Evolutionary conservation across 2,113 vertebrate genomes (phyloP), one percentile per base, ranked within the genome.

Genomic region (Passer montanus): DNA sequence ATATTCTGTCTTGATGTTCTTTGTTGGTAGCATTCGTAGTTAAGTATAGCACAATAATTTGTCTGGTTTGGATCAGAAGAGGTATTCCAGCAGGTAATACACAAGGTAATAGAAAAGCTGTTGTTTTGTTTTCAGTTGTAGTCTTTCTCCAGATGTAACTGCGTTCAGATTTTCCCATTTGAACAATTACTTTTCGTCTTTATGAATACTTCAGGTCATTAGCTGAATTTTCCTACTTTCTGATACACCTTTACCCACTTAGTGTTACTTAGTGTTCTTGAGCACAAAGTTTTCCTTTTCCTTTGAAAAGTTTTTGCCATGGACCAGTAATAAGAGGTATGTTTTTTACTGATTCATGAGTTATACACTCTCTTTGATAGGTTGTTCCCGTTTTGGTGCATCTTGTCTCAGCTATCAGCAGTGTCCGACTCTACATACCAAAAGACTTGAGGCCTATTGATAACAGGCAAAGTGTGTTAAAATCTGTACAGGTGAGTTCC

Each of bases 371-470:
- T 89, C 22, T 94, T 89, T 55, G 55, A 19, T 93, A 99, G 99
- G 99, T 99, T 63, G 99, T 99, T 95, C 99, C 99, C 12, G 99
- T 99, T 84, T 96, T 99, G 98, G 98, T 99, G 22, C 98, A 99
- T 84, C 98, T 99, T 69, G 96, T 99, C 26, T 98, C 98, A 13
- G 98, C 99, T n/a, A 99, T 99, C 96, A 99, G 99, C 97, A 99
- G 99, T 6, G 98, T 99, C 43, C 98, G 99, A 19, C 99, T 99
- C 44, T 99, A 99, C 87, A 99, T 99, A 94, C 99, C 99, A 0
- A 99, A 99, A 97, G 99, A 99, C 94, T 95, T 99, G 62, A 98
- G 99, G 20, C 98, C 99, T 7, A 93, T 98, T 62, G 99, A 99
- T 98, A 99, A 99, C 91, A 98, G 99, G 31, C 99, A 99, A 94